Conservation (phyloP, 2,797 vertebrate genomes). For the Microctenopoma stevenorrisi region DNA sequence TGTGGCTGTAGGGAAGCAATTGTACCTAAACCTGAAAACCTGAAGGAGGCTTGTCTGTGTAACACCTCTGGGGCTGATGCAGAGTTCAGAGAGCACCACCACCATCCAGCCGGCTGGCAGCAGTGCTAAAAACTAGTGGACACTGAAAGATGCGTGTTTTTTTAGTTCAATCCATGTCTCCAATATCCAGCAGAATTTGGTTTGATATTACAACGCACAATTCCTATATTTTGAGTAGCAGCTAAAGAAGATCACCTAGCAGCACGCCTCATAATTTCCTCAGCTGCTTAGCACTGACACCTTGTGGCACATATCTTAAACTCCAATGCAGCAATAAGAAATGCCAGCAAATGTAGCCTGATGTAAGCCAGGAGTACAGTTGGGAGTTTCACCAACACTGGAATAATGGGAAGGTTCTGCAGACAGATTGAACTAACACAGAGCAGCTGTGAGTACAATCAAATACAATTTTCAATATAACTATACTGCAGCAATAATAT, state of each 20-base stretch:
- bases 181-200: not conserved
- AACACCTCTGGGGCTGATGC: constrained; percentile 4
- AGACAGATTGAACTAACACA: not conserved
- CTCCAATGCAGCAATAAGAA: constrained; percentile 32
- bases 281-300: constrained; percentile 45
- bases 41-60: not conserved
- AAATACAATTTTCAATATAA: too few species aligned
- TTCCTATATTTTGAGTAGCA: not conserved
- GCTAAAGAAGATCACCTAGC: not conserved
- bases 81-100: not conserved
- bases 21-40: not conserved
- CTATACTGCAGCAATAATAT: too few species aligned
- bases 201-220: not conserved
- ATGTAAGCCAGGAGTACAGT: not conserved
- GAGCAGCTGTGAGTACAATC: too few species aligned
- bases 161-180: not conserved
- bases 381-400: not conserved
- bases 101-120: not conserved
- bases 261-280: not conserved
- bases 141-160: not conserved
- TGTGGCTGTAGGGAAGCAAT: constrained; percentile 1
- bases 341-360: not conserved
- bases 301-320: constrained; percentile 24
- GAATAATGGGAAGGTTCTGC: not conserved
- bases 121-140: not conserved